A percentile compares a stretch with the other conserved stretches of the same genome.
Evolutionary conservation across 2,113 vertebrate species (phyloP).

Genomic region (Polypterus bichir): DNA sequence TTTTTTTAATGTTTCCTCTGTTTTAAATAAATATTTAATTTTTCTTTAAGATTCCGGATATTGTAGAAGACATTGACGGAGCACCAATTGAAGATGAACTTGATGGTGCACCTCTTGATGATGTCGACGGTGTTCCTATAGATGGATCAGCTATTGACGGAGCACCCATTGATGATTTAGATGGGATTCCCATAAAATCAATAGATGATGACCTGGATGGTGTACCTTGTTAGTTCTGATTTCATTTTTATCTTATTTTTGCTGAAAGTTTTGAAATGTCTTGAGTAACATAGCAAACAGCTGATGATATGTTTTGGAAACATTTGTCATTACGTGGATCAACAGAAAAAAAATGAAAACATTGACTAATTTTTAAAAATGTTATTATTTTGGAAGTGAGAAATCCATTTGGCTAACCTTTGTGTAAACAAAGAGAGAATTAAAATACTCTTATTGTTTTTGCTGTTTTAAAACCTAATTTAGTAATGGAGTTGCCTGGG

Average conservation of each 20-base stretch:
- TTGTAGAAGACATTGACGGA: conserved; percentile 74
- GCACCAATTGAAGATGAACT: conserved; percentile 86
- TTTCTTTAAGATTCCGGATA: conserved; percentile 48
- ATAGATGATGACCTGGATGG: conserved; percentile 94
- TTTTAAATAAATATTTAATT: too few species aligned
- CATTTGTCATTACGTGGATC: too few species aligned
- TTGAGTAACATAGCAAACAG: neutral
- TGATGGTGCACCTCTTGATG: conserved; percentile 74
- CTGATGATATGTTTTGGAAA: too few species aligned
- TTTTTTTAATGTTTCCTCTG: too few species aligned
- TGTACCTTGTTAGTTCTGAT: conserved; percentile 68
- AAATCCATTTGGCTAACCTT: too few species aligned
- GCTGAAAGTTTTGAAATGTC: neutral
- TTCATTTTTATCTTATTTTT: conserved; percentile 9
- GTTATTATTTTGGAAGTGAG: too few species aligned
- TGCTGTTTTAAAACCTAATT: neutral
- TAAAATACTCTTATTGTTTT: too few species aligned
- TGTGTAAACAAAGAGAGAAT: too few species aligned
- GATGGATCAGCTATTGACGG: conserved; percentile 50
- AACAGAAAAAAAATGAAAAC: too few species aligned
- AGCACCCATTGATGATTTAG: conserved; percentile 75
- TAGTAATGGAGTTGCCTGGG: conserved; percentile 52
- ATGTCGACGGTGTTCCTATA: conserved; percentile 87
- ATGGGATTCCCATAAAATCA: conserved; percentile 82
- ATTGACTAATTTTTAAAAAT: too few species aligned